Base-by-base conservation (phyloP, 2,888 invertebrate genomes). In the Theodoxus fluviatilis region DNA sequence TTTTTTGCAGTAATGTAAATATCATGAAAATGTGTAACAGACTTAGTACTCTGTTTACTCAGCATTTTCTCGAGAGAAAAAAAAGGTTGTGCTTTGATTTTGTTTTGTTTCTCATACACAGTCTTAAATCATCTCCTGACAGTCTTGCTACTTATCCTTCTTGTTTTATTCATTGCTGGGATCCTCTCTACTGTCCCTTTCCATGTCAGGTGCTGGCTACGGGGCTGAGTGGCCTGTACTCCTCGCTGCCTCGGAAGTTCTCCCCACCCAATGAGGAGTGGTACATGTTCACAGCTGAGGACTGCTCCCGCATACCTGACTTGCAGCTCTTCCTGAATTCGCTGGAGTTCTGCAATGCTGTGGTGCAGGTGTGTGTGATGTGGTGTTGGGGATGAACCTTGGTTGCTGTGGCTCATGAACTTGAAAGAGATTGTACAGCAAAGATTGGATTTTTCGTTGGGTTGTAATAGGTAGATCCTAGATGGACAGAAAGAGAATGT, bases 261-360 rank as follows among this genome's bases (percentile, higher is more conserved):
- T 92, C 91, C 75, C 91, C 92, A 68, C 91, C 81, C 0, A 77
- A 81, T 18, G 87, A 88, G 66, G 88, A 94, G 84, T 94, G 94
- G 93, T 92, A 93, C 88, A 90, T 94, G n/a, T 91, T 98, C 70
- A 94, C 94, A 1, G 92, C 94, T 0, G 94, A 95, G 78, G 96
- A 97, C 88, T 93, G 96, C 37, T 92, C 93, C 70, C 92, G 93
- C 83, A 93, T 95, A 64, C 92, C 94, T 77, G 94, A 95, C 79
- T 90, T 98, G 43, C 92, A 93, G 31, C 91, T 94, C 74, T 95
- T 98, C 85, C 93, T 98, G 84, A 95, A 95, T 84, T 95, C 95
- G 0, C 88, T 98, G 66, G 96, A 98, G 87, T 98, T 98, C 88
- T 97, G 97, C 86, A 98, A 98, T 88, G 96, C 96, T 25, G 95